Base-by-base conservation (phyloP, 2,113 vertebrate species). In the Spilogale gracilis region DNA sequence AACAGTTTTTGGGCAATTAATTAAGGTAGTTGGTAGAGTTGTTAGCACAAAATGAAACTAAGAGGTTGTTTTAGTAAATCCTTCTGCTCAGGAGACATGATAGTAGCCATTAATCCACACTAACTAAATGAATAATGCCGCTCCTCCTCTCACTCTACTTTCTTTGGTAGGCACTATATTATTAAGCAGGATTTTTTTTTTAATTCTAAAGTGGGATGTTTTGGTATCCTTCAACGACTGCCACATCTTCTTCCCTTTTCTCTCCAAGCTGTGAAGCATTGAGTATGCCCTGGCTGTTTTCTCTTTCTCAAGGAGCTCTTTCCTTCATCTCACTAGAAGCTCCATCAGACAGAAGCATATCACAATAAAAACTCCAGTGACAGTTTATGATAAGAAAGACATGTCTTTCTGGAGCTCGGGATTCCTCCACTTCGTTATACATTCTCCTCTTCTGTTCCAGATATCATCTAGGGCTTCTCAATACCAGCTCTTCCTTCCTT, bases 1-100 rank as follows among this genome's bases (percentile, higher is more conserved):
- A 97, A 95, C 96, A 96, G 60, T 96, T 97, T 97, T 23, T 0
- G 91, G 95, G 96, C 95, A 97, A 96, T 97, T 98, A 96, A 98
- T 98, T 97, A 95, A 91, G 90, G 81, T 96, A 73, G 79, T 82
- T 94, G 79, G 78, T 96, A 91, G 50, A 96, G 71, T 54, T 84
- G 80, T 96, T 95, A 96, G 52, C 84, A 90, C 92, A 97, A 87
- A 95, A 91, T 67, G 76, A 97, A 98, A 92, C 79, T 60, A 65
- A 95, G 74, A 93, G 61, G 38, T 81, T 87, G 86, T 95, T 96
- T 97, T 65, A 95, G 94, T 52, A 84, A 94, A 96, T 84, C 38
- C 17, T 86, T 83, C 65, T 84, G 54, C 38, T 96, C 45, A 2
- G 65, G 71, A 86, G 65, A 81, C 60, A 13, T 21, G 83, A 67